These are phyloP conservation scores for Meloidogyne exigua DNA, from an alignment of 1,140 invertebrate genomes.

Conservation along the genomic window DNA sequence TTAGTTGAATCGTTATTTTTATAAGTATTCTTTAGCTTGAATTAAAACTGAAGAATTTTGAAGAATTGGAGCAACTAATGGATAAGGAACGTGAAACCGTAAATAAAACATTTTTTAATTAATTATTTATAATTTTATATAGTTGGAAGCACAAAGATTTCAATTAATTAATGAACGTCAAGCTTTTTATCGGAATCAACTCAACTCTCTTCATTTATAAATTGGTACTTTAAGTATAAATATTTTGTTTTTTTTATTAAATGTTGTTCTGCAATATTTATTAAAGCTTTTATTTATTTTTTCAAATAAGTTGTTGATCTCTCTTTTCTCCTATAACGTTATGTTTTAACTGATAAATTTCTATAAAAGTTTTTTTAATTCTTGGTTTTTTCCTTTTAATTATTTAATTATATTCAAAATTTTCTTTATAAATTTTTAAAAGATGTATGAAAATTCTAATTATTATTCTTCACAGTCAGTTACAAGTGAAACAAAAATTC, in stretches of 20 bases:
- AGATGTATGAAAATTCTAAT: conserved; percentile 7
- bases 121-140: conserved; percentile 9
- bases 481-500: not conserved
- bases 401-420: not conserved
- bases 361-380: not conserved
- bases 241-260: no score
- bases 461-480: conserved; percentile 8
- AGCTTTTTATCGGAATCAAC: conserved; percentile 94
- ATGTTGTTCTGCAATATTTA: no score
- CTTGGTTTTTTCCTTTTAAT: not conserved
- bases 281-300: no score
- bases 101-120: conserved; percentile 38
- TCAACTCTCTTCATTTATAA: conserved; percentile 87
- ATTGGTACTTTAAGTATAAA: no score
- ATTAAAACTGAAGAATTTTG: conserved; percentile 95
- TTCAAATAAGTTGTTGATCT: not conserved
- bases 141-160: conserved; percentile 91
- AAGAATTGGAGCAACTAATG: conserved; percentile 97
- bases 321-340: not conserved
- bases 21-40: conserved; percentile 74
- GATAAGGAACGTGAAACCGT: conserved; percentile 87
- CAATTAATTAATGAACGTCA: conserved; percentile 95
- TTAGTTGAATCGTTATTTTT: no score
- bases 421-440: not conserved
- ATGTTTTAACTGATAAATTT: not conserved